Base-by-base conservation (phyloP, 2,888 invertebrate genomes). In the Phlogophora meticulosa region DNA sequence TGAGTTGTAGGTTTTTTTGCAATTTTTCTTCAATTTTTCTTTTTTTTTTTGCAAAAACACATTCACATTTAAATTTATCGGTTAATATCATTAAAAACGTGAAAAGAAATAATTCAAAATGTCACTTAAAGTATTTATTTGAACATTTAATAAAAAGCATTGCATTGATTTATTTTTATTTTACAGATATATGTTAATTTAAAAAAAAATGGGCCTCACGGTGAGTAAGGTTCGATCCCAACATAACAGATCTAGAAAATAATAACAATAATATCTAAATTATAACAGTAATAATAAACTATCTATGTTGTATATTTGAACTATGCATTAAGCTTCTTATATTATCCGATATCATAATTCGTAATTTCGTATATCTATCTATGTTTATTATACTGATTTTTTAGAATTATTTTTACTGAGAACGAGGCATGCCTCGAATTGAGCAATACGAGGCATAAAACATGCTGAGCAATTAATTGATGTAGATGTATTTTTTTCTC, bases 271-370 rank as follows among this genome's bases (percentile, higher is more conserved):
- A 36, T 45, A 49, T 46, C 32, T 61, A 55, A 66, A 49, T 59
- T 40, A 53, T 55, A 67, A 55, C n/a, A 62, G 52, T 53, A 63
- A 74, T 40, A 62, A 69, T 56, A 32, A 71, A 40, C 51, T 67
- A 67, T 69, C 36, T 72, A 72, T 43, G 48, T 72, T 73, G 55
- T 80, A 81, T 81, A 78, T 76, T 78, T 76, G 72, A 82, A 84
- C 82, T 85, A 85, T 82, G 83, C 85, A 79, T 69, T 81, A 85
- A 88, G 84, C 87, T 78, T 83, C 76, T 79, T 80, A 82, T 57
- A 57, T 75, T 79, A 83, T 87, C 84, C 82, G 84, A 85, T 84
- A 83, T 85, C 75, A 73, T 79, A 81, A 80, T 87, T 85, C 85
- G 79, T 87, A 83, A 81, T 72, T 81, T 68, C 61, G 64, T 80